Conservation (phyloP, 1,140 invertebrate species). For the Bombus vancouverensis region DNA sequence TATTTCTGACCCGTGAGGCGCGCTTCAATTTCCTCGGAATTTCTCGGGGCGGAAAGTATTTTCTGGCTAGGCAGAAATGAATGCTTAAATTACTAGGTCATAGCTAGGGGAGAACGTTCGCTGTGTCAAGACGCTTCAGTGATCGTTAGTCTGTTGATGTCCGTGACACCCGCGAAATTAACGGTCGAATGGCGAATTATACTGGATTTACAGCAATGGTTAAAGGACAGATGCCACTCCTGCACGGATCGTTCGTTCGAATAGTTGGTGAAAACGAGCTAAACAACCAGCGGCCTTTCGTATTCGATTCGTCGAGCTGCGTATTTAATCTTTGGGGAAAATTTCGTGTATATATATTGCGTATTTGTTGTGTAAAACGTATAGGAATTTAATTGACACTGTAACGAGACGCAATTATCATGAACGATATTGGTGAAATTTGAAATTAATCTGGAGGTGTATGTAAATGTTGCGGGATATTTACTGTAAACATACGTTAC, state of each 20-base stretch:
- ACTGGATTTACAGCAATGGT: constrained; percentile 50
- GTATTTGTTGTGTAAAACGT: too few species aligned
- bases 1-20: not conserved
- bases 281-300: not conserved
- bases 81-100: constrained; percentile 55
- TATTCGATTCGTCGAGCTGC: not conserved
- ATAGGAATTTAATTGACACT: too few species aligned
- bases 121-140: constrained; percentile 60
- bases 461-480: too few species aligned
- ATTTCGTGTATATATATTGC: too few species aligned
- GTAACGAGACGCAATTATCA: too few species aligned
- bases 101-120: constrained; percentile 33
- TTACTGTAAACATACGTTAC: too few species aligned
- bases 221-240: constrained; percentile 49
- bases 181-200: constrained; percentile 65
- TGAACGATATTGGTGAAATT: too few species aligned
- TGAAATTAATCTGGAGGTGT: too few species aligned
- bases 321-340: too few species aligned
- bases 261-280: not conserved
- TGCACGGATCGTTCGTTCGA: constrained; percentile 14
- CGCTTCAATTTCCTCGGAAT: constrained; percentile 41
- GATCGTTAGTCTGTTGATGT: constrained; percentile 66
- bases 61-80: constrained; percentile 11
- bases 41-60: constrained; percentile 21
- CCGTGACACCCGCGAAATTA: constrained; percentile 66